Conservation (phyloP, 2,888 invertebrate species). For the Chironomus tentans region DNA sequence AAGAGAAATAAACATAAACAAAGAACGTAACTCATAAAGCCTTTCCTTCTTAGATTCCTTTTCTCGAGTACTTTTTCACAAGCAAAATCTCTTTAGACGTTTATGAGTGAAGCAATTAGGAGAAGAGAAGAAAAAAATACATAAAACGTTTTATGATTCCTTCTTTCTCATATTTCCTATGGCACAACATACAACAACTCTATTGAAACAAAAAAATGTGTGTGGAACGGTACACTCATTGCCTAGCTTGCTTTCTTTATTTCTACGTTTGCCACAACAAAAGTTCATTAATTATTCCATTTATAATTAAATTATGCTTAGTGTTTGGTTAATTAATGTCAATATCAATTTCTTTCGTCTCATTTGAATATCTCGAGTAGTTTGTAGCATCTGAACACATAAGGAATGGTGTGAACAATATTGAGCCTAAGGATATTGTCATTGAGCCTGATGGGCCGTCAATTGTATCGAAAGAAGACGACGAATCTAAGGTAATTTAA, state of each 20-base stretch:
- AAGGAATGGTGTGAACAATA: conserved; percentile 38
- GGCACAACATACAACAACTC: too few relatives aligned
- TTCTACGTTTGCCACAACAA: background rate
- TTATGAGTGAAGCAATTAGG: background rate
- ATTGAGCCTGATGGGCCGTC: conserved; percentile 42
- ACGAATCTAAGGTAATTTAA: conserved; percentile 38
- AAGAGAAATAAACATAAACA: too few relatives aligned
- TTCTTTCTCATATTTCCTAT: background rate
- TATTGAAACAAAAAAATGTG: too few relatives aligned
- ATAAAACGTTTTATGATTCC: background rate
- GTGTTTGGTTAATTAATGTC: background rate
- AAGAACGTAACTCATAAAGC: background rate
- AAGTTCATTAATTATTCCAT: conserved; percentile 11
- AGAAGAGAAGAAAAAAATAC: background rate
- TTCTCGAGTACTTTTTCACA: background rate
- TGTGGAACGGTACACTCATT: too few relatives aligned
- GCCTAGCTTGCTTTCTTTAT: background rate
- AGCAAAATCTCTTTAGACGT: background rate
- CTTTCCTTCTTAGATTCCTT: background rate
- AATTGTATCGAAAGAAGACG: conserved; percentile 39
- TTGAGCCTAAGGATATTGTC: conserved; percentile 42
- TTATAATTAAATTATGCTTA: background rate
- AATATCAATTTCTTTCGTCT: background rate
- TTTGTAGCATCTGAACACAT: conserved; percentile 35
- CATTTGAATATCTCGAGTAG: conserved; percentile 29